These are phyloP conservation scores for Athene noctua DNA, from an alignment of 2,113 vertebrate species.

Conservation along the genomic window DNA sequence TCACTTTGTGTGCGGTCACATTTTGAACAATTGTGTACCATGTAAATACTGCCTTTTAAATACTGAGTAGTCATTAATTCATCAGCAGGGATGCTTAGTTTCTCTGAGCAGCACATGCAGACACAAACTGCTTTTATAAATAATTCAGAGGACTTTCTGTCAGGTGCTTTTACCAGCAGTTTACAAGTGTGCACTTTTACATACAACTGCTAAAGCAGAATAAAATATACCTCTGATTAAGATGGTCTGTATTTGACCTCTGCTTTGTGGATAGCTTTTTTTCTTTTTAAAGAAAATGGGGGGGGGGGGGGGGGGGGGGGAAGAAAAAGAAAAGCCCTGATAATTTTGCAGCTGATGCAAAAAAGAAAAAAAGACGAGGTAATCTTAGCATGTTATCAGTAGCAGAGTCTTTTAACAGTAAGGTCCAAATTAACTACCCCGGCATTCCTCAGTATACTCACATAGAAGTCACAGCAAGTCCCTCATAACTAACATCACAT, in stretches of 20 bases:
- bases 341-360: neutral
- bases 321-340: neutral
- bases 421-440: neutral
- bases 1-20: neutral
- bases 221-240: neutral
- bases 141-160: neutral
- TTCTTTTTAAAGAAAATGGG: rapidly evolving
- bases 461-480: neutral
- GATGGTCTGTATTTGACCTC: neutral
- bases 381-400: neutral
- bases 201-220: neutral
- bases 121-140: neutral
- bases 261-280: neutral
- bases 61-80: neutral
- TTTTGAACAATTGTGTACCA: neutral
- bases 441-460: neutral
- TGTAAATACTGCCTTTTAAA: neutral
- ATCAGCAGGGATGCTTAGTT: neutral
- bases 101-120: neutral
- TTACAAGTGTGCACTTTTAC: neutral
- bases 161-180: neutral
- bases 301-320: too few species aligned
- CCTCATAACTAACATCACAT: neutral
- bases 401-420: neutral
- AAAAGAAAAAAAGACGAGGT: neutral